Evolutionary conservation across 2,888 invertebrate species (phyloP).

Genomic region (Drosophila neonasuta): DNA sequence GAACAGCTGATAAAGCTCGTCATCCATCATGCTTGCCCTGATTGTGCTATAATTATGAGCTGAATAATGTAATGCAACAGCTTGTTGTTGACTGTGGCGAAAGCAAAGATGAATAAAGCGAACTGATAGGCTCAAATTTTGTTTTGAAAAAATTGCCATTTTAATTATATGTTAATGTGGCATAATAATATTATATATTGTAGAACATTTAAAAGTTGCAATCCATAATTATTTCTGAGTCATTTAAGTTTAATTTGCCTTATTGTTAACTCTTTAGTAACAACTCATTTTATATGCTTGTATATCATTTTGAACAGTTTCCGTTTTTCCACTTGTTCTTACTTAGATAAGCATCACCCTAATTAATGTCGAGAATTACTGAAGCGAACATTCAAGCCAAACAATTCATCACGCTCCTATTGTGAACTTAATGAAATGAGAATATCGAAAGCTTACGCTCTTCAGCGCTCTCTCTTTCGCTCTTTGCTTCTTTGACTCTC

Average conservation of each 20-base stretch:
- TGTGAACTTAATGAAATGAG: conserved; percentile 47
- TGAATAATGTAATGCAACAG: conserved; percentile 46
- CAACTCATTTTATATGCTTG: conserved; percentile 8
- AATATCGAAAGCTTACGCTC: conserved; percentile 29
- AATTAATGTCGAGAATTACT: conserved; percentile 57
- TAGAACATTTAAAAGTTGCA: too few relatives aligned
- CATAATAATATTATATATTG: not conserved
- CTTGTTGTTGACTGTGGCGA: conserved; percentile 12
- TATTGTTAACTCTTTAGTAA: conserved; percentile 9
- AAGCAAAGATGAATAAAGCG: not conserved
- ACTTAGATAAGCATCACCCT: conserved; percentile 43
- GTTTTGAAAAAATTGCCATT: not conserved
- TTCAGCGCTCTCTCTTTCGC: not conserved
- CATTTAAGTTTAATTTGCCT: not conserved
- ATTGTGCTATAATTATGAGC: conserved; percentile 29
- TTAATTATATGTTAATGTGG: not conserved
- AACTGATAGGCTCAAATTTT: conserved; percentile 37
- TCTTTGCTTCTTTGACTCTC: conserved; percentile 7
- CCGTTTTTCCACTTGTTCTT: conserved; percentile 41
- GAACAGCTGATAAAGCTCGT: conserved; percentile 34
- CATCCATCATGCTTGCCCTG: conserved; percentile 48
- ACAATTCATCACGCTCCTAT: conserved; percentile 42
- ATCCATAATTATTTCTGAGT: not conserved
- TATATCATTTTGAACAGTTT: conserved; percentile 35
- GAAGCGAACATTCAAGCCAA: conserved; percentile 32